Evolutionary conservation across 2,888 invertebrate species (phyloP), one percentile per base, ranked within the genome.

Genomic region (Cacoxenus indagator): DNA sequence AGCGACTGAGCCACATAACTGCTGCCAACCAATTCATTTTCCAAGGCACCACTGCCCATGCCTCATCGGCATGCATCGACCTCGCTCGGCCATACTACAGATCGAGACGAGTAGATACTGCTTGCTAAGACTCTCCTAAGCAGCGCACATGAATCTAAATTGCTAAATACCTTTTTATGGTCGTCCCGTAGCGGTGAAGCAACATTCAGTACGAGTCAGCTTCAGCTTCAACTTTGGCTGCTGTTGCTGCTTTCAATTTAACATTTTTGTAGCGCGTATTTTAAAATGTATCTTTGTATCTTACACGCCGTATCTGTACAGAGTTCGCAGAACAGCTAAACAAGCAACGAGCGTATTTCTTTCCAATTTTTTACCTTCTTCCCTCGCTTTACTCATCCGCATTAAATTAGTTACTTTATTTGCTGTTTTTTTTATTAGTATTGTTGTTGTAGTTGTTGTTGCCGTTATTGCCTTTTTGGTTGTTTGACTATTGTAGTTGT

Each of bases 111-210:
- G 77, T 77, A 62, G 80, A 80, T 80, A 82, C 77, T 73, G 27
- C 4, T 19, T 17, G 67, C 74, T 65, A 5, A 14, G 45, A 11
- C 11, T 51, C 22, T n/a, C 51, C 51, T 51, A 51, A 51, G 51
- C 51, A 51, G 22, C 51, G 81, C 82, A 81, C 78, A 81, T 81
- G 80, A 82, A 80, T 80, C 80, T 80, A 80, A 80, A 80, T 80
- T 80, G 80, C 80, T 80, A 80, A 80, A 80, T 80, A 80, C 80
- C 80, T 82, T 82, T 80, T 80, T 80, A 80, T 80, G 82, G 80
- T 81, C 76, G 73, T 73, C n/a, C n/a, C n/a, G n/a, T n/a, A 77
- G 75, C 70, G 51, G 51, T 31, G 59, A 17, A 31, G 59, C 51
- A 51, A 51, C 51, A 51, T 19, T 8, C 17, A 14, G 8, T 48